phyloP scores from a whole-genome alignment of 2,113 vertebrate species.

The Lampris incognitus region DNA sequence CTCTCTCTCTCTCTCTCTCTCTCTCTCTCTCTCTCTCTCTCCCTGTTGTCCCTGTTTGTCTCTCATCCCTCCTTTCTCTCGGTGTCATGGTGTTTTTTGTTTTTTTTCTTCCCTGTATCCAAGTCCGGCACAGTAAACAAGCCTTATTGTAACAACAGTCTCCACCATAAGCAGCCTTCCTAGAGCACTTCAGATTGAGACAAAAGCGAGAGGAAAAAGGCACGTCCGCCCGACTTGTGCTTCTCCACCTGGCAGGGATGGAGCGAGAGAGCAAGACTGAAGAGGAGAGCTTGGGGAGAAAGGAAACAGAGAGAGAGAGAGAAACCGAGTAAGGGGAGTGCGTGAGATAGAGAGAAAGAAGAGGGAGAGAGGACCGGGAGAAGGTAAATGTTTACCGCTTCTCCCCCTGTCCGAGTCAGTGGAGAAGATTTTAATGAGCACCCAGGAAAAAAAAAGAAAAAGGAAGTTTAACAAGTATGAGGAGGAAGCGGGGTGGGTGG shows the following conservation, averaged over 20 bases:
- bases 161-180: constrained; percentile 39
- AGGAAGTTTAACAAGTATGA: constrained; percentile 37
- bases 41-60: constrained; percentile 55
- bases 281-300: background rate
- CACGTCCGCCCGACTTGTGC: constrained; percentile 29
- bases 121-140: constrained; percentile 28
- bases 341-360: constrained; percentile 7
- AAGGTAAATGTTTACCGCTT: constrained; percentile 7
- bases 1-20: too few species aligned
- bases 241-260: constrained; percentile 23
- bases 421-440: constrained; percentile 63
- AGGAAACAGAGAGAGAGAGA: background rate
- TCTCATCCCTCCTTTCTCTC: constrained; percentile 4
- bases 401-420: constrained; percentile 47
- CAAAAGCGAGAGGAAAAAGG: constrained; percentile 31
- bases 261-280: background rate
- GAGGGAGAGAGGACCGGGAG: constrained; percentile 2
- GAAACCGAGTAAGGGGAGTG: background rate
- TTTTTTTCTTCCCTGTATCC: constrained; percentile 6
- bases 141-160: constrained; percentile 30
- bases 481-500: constrained; percentile 3
- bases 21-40: constrained; percentile 23
- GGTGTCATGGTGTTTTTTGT: constrained; percentile 20
- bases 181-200: constrained; percentile 49
- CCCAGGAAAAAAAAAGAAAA: constrained; percentile 24